phyloP scores from a whole-genome alignment of 92 coral and sea anemone species.

The Phymanthus crucifer region DNA sequence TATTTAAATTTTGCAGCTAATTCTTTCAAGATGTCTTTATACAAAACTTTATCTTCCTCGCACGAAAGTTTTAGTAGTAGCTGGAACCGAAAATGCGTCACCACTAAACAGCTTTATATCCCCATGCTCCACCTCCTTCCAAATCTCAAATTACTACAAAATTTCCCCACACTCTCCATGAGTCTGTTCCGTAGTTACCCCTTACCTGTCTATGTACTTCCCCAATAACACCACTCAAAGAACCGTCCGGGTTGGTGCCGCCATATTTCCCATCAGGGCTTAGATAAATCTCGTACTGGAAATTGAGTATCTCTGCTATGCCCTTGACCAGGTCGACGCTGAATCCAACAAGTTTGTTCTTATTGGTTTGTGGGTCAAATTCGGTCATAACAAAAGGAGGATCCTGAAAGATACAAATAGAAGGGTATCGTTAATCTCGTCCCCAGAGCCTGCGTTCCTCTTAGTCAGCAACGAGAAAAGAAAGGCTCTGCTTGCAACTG shows the following conservation, averaged over 20 bases:
- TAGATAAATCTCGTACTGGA: conserved; percentile 60
- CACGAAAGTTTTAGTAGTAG: no score
- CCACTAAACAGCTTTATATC: no score
- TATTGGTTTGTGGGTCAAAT: conserved; percentile 37
- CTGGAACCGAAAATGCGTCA: no score
- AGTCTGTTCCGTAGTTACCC: neutral
- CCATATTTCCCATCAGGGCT: conserved; percentile 54
- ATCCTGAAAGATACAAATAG: neutral
- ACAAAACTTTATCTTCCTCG: no score
- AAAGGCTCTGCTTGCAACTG: no score
- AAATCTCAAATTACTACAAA: neutral
- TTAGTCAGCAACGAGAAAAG: no score
- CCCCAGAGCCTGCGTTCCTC: no score
- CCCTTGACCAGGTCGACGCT: conserved; percentile 62
- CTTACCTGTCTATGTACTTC: conserved; percentile 47
- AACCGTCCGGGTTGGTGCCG: conserved; percentile 41
- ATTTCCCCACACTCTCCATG: neutral
- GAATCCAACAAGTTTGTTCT: conserved; percentile 49
- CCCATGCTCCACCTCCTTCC: neutral
- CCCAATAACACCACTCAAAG: conserved; percentile 54
- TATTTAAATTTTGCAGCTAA: no score
- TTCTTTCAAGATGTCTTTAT: no score
- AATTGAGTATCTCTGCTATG: conserved; percentile 49
- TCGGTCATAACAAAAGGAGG: conserved; percentile 41
- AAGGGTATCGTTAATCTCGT: neutral